A percentile compares a stretch with the other conserved stretches of the same genome.
Conservation (phyloP, 1,140 invertebrate genomes). For the Drosophila kohkoa region DNA sequence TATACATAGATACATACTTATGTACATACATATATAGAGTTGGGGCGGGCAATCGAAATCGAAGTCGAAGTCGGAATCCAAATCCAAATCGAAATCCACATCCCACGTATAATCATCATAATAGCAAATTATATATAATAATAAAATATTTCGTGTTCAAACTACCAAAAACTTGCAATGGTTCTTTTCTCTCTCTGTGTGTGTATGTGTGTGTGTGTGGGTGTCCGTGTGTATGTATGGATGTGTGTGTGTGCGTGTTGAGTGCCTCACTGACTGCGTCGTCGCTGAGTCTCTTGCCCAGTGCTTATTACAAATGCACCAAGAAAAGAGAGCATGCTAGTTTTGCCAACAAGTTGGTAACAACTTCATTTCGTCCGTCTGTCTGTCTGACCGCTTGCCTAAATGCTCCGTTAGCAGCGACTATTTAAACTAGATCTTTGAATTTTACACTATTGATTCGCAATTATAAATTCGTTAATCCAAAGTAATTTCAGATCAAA, state of each 20-base stretch:
- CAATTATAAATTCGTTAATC: no score
- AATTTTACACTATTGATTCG: no score
- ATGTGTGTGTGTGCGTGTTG: slow-evolving; percentile 24
- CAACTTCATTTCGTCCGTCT: background rate
- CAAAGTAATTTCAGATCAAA: no score
- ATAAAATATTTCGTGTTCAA: slow-evolving; percentile 82
- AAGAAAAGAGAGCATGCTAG: background rate
- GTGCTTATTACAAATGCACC: background rate
- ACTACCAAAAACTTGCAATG: slow-evolving; percentile 72
- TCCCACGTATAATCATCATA: slow-evolving; percentile 78
- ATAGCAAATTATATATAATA: slow-evolving; percentile 83
- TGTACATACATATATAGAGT: background rate
- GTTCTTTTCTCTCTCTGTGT: slow-evolving; percentile 5
- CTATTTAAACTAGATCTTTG: no score
- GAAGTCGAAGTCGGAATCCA: slow-evolving; percentile 21
- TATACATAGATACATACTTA: slow-evolving; percentile 15
- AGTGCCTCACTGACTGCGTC: slow-evolving; percentile 12
- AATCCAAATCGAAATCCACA: slow-evolving; percentile 32
- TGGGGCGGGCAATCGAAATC: slow-evolving; percentile 27
- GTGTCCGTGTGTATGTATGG: background rate
- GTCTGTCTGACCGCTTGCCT: no score
- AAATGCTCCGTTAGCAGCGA: no score
- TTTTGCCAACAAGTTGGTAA: no score
- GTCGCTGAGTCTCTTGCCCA: slow-evolving; percentile 8
- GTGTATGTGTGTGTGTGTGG: slow-evolving; percentile 22